Percentiles rank a stretch among this genome's conserved stretches.
These are phyloP conservation scores for Yponomeuta cagnagella DNA, from an alignment of 2,888 invertebrate species.

Conservation along the genomic window DNA sequence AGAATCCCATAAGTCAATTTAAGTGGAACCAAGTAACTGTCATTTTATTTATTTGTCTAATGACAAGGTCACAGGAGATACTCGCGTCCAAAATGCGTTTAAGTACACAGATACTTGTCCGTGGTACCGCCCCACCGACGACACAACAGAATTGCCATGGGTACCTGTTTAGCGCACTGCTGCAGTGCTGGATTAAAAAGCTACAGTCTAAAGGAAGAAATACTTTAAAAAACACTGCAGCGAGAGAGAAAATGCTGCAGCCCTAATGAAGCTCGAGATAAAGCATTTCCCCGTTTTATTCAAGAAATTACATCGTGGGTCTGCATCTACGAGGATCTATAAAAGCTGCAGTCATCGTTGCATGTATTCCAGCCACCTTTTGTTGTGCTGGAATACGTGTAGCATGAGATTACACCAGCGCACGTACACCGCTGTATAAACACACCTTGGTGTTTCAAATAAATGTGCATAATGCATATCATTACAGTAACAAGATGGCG, in stretches of 20 bases:
- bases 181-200: neutral
- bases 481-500: constrained; percentile 60
- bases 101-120: constrained; percentile 59
- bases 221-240: neutral
- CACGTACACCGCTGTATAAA: constrained; percentile 24
- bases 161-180: constrained; percentile 28
- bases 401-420: constrained; percentile 19
- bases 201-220: neutral
- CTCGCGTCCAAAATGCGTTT: constrained; percentile 60
- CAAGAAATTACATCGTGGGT: neutral
- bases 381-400: constrained; percentile 13
- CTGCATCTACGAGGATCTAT: neutral
- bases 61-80: constrained; percentile 31
- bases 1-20: neutral
- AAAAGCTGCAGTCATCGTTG: neutral
- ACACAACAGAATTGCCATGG: constrained; percentile 53
- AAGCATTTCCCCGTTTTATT: constrained; percentile 16
- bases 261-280: neutral
- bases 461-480: constrained; percentile 74
- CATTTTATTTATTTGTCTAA: constrained; percentile 15
- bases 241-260: neutral
- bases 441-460: constrained; percentile 49
- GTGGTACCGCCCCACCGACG: constrained; percentile 40
- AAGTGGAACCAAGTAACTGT: constrained; percentile 2
- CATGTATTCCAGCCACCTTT: neutral